A percentile compares a stretch with the other conserved stretches of the same genome.
These are phyloP conservation scores for Silurus glanis DNA, from an alignment of 2,113 vertebrate species.

Conservation along the genomic window DNA sequence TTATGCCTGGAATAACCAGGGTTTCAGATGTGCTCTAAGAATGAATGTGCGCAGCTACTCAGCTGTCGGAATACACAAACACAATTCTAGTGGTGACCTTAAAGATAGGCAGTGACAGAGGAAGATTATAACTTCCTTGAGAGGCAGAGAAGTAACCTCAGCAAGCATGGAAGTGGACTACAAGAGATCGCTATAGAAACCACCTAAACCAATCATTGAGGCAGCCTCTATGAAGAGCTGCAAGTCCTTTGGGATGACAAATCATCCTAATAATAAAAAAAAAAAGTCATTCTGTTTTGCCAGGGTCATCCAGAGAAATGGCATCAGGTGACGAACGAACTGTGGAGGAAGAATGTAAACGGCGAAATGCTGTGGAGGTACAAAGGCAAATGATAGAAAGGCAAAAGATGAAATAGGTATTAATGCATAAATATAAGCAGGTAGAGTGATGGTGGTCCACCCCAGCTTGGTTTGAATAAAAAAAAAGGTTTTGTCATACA, in stretches of 20 bases:
- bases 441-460: neutral
- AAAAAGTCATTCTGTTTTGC: neutral
- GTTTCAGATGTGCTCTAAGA: neutral
- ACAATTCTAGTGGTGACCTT: neutral
- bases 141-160: neutral
- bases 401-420: neutral
- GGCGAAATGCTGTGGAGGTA: neutral
- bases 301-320: neutral
- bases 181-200: neutral
- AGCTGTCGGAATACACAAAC: neutral
- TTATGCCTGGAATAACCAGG: neutral
- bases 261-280: slow-evolving; percentile 16
- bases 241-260: neutral
- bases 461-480: neutral
- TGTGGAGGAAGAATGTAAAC: neutral
- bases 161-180: neutral
- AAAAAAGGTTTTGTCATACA: neutral
- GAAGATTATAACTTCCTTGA: neutral
- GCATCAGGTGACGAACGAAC: neutral
- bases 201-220: neutral
- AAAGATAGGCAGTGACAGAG: neutral
- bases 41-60: neutral
- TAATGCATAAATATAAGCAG: neutral
- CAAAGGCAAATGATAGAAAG: neutral
- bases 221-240: neutral